Base-by-base conservation (phyloP, 2,113 vertebrate genomes). In the Archilochus colubris region DNA sequence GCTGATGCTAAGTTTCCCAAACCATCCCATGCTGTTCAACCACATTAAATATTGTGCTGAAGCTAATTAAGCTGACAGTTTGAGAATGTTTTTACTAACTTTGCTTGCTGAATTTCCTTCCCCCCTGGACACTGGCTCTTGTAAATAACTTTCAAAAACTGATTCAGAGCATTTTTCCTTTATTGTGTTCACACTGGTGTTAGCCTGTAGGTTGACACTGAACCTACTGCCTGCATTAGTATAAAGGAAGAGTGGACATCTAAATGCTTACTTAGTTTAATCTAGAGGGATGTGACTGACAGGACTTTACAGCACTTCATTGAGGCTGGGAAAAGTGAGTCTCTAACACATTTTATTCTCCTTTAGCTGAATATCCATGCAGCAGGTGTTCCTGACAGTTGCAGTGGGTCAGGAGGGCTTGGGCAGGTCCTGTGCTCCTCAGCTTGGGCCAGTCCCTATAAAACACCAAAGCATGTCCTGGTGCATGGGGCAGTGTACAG, bases 11-110 rank as follows among this genome's bases (percentile, higher is more conserved):
- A 64, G 50, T 70, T 94, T 92, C 78, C 87, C 87, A 91, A 94
- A 94, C 78, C 54, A 84, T 89, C 78, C 74, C 87, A 85, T 95
- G 93, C 91, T 96, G 91, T 95, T 96, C 73, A 75, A 89, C 87
- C 82, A 75, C 91, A 94, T 91, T 46, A 95, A 92, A 89, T 95
- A 78, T 53, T 84, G 66, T 91, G 66, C 93, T 95, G 93, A 78
- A 95, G 93, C 93, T 85, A 91, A 92, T 96, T 95, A 94, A 89
- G 74, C 51, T 93, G 91, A 82, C 89, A 94, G 54, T 89, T 89
- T 89, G 89, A 89, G 82, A 89, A 94, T 89, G 87, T 82, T 95
- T 95, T 95, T 75, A 86, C 94, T 94, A 86, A 87, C 53, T 92
- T 72, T 67, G 57, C 73, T 85, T 75, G 88, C 88, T 86, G 93